phyloP scores from a whole-genome alignment of 2,797 vertebrate genomes.

The Heteromormyrus szaboi region DNA sequence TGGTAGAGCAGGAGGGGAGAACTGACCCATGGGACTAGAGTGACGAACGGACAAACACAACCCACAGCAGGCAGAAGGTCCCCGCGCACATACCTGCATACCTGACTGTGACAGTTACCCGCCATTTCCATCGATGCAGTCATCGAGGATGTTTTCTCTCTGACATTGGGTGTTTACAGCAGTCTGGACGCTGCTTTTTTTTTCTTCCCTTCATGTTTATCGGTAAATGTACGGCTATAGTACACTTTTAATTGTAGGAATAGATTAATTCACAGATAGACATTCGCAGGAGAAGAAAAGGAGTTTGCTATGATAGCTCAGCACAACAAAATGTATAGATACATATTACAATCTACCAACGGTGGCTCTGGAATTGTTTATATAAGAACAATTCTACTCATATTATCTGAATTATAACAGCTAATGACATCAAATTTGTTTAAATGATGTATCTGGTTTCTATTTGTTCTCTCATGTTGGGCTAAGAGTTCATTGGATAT shows the following conservation, averaged over 20 bases:
- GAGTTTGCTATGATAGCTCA: not conserved
- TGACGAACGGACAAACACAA: not conserved
- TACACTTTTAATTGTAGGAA: not conserved
- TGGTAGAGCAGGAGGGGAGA: not conserved
- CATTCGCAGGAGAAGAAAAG: not conserved
- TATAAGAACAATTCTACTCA: not conserved
- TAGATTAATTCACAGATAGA: not conserved
- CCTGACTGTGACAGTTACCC: not conserved
- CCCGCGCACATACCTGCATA: not conserved
- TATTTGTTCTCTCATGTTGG: not conserved
- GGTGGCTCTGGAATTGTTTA: not conserved
- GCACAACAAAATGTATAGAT: not conserved
- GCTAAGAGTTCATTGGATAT: not conserved
- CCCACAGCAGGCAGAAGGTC: not conserved
- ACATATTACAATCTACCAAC: not conserved
- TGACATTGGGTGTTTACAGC: not conserved
- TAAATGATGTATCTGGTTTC: not conserved
- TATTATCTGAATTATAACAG: not conserved
- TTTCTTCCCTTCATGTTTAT: not conserved
- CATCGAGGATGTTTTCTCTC: not conserved
- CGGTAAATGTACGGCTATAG: not conserved
- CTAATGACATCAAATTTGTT: not conserved
- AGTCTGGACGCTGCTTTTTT: not conserved
- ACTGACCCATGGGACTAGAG: not conserved
- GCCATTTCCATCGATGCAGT: not conserved